phyloP scores from a whole-genome alignment of 23 tunicate species.

The Styela plicata region DNA sequence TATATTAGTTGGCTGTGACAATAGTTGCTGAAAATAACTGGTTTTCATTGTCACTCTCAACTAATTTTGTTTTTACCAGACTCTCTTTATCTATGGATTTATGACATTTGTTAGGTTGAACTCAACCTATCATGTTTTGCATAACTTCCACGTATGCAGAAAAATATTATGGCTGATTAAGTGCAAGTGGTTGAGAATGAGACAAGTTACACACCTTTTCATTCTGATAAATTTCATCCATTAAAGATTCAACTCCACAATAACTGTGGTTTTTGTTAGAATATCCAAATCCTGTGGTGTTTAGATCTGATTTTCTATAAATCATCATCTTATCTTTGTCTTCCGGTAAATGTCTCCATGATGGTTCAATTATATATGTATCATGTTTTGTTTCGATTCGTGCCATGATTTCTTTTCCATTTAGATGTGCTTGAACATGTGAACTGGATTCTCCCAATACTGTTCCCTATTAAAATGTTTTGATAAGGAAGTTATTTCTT shows the following conservation, averaged over 20 bases:
- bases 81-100: too few relatives aligned
- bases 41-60: too few relatives aligned
- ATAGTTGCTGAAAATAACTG: too few relatives aligned
- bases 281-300: slow-evolving; percentile 25
- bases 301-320: slow-evolving; percentile 72
- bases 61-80: too few relatives aligned
- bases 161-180: too few relatives aligned
- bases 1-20: too few relatives aligned
- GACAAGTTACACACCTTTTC: slow-evolving; percentile 17
- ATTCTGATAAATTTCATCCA: slow-evolving; percentile 37
- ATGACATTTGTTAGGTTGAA: too few relatives aligned
- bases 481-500: not conserved
- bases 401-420: slow-evolving; percentile 54
- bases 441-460: slow-evolving; percentile 73
- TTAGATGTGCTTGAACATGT: slow-evolving; percentile 48
- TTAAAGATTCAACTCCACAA: slow-evolving; percentile 53
- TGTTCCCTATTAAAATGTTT: slow-evolving; percentile 43
- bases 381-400: slow-evolving; percentile 57
- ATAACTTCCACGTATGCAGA: too few relatives aligned
- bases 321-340: slow-evolving; percentile 37
- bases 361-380: slow-evolving; percentile 84
- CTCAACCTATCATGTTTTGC: too few relatives aligned
- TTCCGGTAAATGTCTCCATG: slow-evolving; percentile 74
- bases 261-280: slow-evolving; percentile 42
- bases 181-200: too few relatives aligned